Evolutionary conservation across 1,140 invertebrate species (phyloP).

Genomic region (Drosophila tropicalis): DNA sequence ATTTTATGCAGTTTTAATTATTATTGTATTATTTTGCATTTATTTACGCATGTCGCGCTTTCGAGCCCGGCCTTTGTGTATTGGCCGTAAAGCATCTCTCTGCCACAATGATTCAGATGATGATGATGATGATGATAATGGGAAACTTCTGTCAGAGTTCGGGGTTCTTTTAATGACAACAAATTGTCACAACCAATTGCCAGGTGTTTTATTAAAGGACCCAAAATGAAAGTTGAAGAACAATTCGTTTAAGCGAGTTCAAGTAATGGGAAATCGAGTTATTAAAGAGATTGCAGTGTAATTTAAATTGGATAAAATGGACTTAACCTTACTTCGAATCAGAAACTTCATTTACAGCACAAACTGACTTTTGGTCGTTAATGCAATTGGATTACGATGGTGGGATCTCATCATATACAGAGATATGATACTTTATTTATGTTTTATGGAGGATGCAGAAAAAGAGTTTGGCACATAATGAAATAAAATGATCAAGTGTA

Average conservation of each 20-base stretch:
- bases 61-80: constrained; percentile 28
- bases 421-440: no score
- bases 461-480: no score
- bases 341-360: background rate
- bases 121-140: background rate
- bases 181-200: constrained; percentile 71
- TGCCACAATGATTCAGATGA: background rate
- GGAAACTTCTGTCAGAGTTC: constrained; percentile 22
- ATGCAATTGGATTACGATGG: no score
- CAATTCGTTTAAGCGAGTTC: background rate
- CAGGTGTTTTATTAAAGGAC: constrained; percentile 57
- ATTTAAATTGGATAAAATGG: constrained; percentile 16
- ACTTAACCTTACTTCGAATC: background rate
- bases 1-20: constrained; percentile 70
- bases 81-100: constrained; percentile 27
- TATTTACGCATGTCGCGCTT: constrained; percentile 60
- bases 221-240: constrained; percentile 37
- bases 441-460: no score
- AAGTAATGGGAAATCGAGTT: background rate
- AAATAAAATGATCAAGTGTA: no score
- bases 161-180: constrained; percentile 63
- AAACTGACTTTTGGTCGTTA: background rate
- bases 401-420: no score
- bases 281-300: constrained; percentile 18
- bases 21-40: constrained; percentile 81